Evolutionary conservation across 2,888 invertebrate genomes (phyloP).

Genomic region (Lottia gigantea): DNA sequence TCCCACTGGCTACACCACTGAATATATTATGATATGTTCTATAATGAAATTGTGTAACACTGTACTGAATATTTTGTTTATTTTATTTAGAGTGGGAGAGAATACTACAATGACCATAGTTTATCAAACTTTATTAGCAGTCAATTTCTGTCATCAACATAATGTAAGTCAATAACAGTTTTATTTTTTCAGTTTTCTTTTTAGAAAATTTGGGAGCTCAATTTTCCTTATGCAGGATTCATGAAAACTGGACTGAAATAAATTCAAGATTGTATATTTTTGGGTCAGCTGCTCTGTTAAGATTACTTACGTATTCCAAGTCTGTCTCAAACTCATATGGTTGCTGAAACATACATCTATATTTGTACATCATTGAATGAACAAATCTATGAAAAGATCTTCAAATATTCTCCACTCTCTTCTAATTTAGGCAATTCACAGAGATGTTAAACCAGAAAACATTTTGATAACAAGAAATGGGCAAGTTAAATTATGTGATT

Average conservation of each 20-base stretch:
- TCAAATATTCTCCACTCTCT: constrained; percentile 10
- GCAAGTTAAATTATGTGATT: constrained; percentile 96
- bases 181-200: too few species aligned
- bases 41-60: too few species aligned
- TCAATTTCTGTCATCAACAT: constrained; percentile 96
- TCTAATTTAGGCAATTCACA: constrained; percentile 81
- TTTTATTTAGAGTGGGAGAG: constrained; percentile 77
- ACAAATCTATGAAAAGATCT: too few species aligned
- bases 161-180: constrained; percentile 71
- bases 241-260: too few species aligned
- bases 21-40: too few species aligned
- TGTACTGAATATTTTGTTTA: constrained; percentile 17
- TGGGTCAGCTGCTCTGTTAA: background rate
- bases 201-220: too few species aligned
- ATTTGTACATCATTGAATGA: too few species aligned
- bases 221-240: too few species aligned
- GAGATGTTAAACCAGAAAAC: constrained; percentile 99
- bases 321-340: background rate
- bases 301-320: background rate
- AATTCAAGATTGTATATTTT: too few species aligned
- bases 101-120: constrained; percentile 89
- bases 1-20: too few species aligned
- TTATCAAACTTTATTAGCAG: constrained; percentile 94
- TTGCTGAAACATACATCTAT: background rate
- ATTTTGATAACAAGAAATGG: constrained; percentile 92